Percentiles rank a stretch among this genome's conserved stretches.
phyloP scores from a whole-genome alignment of 2,797 vertebrate species.

The Peromyscus nudipes region DNA sequence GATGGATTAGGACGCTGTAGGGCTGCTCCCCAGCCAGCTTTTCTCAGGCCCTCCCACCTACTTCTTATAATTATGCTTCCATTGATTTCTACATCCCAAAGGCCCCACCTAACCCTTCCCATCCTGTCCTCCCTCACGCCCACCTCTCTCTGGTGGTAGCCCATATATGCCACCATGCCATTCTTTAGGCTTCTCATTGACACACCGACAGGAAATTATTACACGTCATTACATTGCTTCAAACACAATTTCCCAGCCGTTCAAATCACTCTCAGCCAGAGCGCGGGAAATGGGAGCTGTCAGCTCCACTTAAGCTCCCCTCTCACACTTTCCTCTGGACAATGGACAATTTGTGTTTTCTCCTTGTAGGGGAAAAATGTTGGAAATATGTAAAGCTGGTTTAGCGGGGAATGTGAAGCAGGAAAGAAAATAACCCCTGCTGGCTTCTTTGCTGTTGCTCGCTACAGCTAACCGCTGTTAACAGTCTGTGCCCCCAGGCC shows the following conservation, averaged over 20 bases:
- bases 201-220: conserved; percentile 93
- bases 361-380: conserved; percentile 67
- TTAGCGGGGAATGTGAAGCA: neutral
- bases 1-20: conserved; percentile 84
- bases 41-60: conserved; percentile 86
- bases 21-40: conserved; percentile 77
- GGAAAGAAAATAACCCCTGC: neutral
- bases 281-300: conserved; percentile 93
- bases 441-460: conserved; percentile 4
- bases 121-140: conserved; percentile 38
- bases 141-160: neutral
- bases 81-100: conserved; percentile 76
- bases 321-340: conserved; percentile 86
- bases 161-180: conserved; percentile 65
- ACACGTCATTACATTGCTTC: conserved; percentile 94
- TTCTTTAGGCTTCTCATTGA: conserved; percentile 88
- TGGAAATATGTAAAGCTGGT: conserved; percentile 68
- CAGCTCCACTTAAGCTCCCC: conserved; percentile 90
- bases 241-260: conserved; percentile 93
- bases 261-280: conserved; percentile 91
- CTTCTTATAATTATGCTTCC: conserved; percentile 79
- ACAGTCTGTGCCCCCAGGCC: accelerated
- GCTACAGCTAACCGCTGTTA: accelerated
- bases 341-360: conserved; percentile 80
- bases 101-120: conserved; percentile 59